Percentiles rank a stretch among this genome's conserved stretches.
phyloP scores from a whole-genome alignment of 2,113 vertebrate species.

The Rana temporaria region DNA sequence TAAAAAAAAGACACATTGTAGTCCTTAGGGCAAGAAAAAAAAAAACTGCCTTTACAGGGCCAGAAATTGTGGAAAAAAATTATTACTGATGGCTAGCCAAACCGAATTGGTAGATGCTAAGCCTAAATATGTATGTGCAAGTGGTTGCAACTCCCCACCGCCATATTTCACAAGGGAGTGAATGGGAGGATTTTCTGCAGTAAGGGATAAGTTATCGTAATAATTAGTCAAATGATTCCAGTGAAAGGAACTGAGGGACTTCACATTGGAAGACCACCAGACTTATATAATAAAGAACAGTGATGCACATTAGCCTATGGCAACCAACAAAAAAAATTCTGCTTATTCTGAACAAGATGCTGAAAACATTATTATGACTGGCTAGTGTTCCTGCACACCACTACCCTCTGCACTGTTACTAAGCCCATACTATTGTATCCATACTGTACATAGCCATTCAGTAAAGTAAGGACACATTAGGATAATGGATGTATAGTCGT shows the following conservation, averaged over 20 bases:
- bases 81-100: not conserved
- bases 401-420: too few species aligned
- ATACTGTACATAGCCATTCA: too few species aligned
- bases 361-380: too few species aligned
- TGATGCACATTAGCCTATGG: too few species aligned
- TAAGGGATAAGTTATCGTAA: not conserved
- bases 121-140: not conserved
- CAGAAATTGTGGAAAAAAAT: not conserved
- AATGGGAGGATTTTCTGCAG: not conserved
- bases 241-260: not conserved
- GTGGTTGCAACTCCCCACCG: not conserved
- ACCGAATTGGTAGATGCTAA: not conserved
- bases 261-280: slow-evolving; percentile 20
- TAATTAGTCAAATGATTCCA: not conserved
- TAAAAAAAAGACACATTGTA: not conserved
- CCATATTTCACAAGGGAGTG: slow-evolving; percentile 3
- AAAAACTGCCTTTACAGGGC: not conserved
- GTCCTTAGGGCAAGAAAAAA: not conserved
- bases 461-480: too few species aligned
- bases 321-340: too few species aligned
- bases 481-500: too few species aligned
- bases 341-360: too few species aligned
- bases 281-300: too few species aligned
- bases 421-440: too few species aligned
- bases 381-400: too few species aligned